Base-by-base conservation (phyloP, 2,888 invertebrate species). In the Zaprionus obscuricornis region DNA sequence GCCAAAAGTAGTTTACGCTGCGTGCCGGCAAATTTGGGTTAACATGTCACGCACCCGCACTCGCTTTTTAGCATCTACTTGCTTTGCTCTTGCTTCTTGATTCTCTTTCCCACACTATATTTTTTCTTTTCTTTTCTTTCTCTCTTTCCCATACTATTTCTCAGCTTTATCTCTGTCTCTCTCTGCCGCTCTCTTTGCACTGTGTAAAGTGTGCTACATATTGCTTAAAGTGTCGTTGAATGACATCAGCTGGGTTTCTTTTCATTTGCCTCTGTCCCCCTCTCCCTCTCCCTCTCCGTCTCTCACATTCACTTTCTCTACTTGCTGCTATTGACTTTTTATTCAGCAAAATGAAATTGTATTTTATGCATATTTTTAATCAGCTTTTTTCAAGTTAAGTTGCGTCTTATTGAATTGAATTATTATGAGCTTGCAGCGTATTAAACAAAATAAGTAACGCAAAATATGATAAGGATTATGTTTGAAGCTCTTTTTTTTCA, bases 41-140 rank as follows among this genome's bases (percentile, higher is more conserved):
- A 86, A 86, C 83, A 83, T 86, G 86, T 79, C 86, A 83, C 69
- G 72, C 72, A 73, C 79, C 72, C 56, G n/a, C n/a, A 65, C 71
- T 81, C 45, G 52, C 62, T 63, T 31, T 31, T 45, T 4, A 29
- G 17, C 8, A 3, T n/a, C n/a, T n/a, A n/a, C n/a, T n/a, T n/a
- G n/a, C n/a, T n/a, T n/a, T n/a, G n/a, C n/a, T n/a, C 29, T 45
- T 4, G 34, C 20, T 16, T 17, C 3, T 18, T 27, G 1, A 8
- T 17, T 20, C 36, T 20, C 16, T 20, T 11, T n/a, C 2, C 6
- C 4, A 3, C 13, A 8, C n/a, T n/a, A n/a, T n/a, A n/a, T 11
- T 3, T 7, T 10, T n/a, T 11, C 13, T 3, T 7, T 10, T n/a
- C 26, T 5, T 7, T 20, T 7, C 20, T 6, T 18, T 26, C 17